Percentiles rank a stretch among this genome's conserved stretches.
These are phyloP conservation scores for Sylvietta virens DNA, from an alignment of 2,113 vertebrate species.

Conservation along the genomic window DNA sequence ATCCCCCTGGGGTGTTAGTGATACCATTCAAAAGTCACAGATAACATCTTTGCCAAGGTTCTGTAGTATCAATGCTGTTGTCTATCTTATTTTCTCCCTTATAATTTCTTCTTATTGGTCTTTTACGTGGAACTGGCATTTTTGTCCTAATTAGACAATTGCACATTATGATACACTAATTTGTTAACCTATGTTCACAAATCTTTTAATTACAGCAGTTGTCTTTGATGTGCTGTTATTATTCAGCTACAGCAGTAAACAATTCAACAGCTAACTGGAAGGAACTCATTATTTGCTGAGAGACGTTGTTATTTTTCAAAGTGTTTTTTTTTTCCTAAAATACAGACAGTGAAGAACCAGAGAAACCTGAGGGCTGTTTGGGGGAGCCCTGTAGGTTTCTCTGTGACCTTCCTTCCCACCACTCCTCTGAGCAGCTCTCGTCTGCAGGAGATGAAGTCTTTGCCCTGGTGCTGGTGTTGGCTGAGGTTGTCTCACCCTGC, in stretches of 20 bases:
- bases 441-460: not conserved
- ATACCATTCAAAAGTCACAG: conserved; percentile 13
- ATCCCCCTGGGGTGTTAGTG: not conserved
- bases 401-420: not conserved
- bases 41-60: conserved; percentile 31
- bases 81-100: conserved; percentile 28
- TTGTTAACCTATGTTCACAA: conserved; percentile 78
- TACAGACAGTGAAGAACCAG: not conserved
- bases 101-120: conserved; percentile 48
- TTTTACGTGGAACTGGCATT: conserved; percentile 64
- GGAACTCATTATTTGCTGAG: conserved; percentile 69
- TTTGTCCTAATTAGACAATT: conserved; percentile 78
- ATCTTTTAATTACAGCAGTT: conserved; percentile 77
- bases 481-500: not conserved
- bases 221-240: conserved; percentile 74
- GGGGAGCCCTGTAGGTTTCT: not conserved
- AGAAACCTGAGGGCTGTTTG: not conserved
- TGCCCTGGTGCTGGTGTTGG: not conserved
- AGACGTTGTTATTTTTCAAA: conserved; percentile 54
- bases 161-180: conserved; percentile 73
- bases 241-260: conserved; percentile 73
- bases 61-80: not conserved
- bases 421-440: not conserved
- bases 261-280: conserved; percentile 67
- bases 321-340: conserved; percentile 1